Percentiles rank a stretch among this genome's conserved stretches.
phyloP scores from a whole-genome alignment of 2,113 vertebrate species.

The Anseranas semipalmata region DNA sequence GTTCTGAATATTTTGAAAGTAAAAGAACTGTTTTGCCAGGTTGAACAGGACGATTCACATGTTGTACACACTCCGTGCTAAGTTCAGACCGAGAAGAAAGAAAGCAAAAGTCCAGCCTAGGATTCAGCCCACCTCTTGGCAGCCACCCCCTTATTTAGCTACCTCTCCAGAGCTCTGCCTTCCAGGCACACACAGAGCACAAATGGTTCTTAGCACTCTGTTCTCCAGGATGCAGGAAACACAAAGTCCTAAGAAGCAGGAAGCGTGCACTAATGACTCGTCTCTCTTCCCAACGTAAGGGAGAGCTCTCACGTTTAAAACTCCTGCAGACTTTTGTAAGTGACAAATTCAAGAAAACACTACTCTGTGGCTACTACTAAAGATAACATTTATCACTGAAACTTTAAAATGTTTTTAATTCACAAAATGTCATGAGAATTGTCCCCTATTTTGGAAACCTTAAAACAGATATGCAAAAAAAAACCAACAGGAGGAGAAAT shows the following conservation, averaged over 20 bases:
- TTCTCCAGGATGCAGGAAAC: not conserved
- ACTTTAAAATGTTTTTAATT: not conserved
- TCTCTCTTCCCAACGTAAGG: not conserved
- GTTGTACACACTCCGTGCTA: rapidly evolving
- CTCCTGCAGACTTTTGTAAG: not conserved
- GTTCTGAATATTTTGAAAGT: slow-evolving; percentile 76
- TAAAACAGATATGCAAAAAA: not conserved
- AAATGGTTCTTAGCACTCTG: not conserved
- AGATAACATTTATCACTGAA: not conserved
- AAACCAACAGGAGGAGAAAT: not conserved
- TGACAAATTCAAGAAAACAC: not conserved
- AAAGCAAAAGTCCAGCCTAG: not conserved
- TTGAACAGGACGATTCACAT: rapidly evolving
- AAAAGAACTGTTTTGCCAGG: not conserved
- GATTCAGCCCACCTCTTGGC: not conserved
- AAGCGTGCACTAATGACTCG: not conserved
- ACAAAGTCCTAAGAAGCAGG: not conserved
- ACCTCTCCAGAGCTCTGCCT: not conserved
- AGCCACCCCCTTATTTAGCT: not conserved
- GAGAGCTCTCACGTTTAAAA: not conserved
- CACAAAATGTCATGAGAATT: not conserved
- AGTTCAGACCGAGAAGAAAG: not conserved
- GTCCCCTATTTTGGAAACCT: not conserved
- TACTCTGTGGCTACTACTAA: not conserved
- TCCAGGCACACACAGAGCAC: not conserved